These are phyloP conservation scores for Microcaecilia unicolor DNA, from an alignment of 2,797 vertebrate genomes.

Conservation along the genomic window DNA sequence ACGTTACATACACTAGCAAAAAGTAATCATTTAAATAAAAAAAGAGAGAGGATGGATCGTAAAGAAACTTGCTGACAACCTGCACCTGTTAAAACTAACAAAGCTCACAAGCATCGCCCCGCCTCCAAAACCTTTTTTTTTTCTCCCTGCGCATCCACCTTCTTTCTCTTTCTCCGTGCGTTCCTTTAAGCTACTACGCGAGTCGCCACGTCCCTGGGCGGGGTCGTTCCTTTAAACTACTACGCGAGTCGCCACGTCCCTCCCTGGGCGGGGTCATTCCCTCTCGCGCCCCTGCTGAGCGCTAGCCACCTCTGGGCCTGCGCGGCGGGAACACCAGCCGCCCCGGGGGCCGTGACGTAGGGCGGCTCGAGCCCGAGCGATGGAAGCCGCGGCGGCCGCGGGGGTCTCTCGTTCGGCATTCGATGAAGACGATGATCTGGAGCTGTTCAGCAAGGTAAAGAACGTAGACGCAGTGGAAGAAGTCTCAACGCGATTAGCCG, in stretches of 20 bases:
- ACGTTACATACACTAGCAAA: no score
- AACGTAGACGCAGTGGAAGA: not conserved
- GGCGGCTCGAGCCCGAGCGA: constrained; percentile 17
- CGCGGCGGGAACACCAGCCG: constrained; percentile 26
- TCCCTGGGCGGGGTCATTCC: not conserved
- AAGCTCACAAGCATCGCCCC: no score
- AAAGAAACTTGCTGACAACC: no score
- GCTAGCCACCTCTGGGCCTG: constrained; percentile 24
- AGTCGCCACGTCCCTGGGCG: not conserved
- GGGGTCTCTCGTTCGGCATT: constrained; percentile 15
- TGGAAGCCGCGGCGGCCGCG: constrained; percentile 28
- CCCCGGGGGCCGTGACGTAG: constrained; percentile 12
- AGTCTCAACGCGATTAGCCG: constrained; percentile 25
- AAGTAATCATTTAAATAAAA: no score
- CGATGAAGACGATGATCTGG: constrained; percentile 87
- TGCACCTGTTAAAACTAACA: no score
- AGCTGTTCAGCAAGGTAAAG: constrained; percentile 89
- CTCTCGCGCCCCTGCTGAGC: fast-evolving
- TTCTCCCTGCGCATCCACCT: no score
- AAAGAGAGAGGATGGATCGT: no score
- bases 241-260: not conserved
- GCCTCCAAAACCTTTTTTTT: no score
- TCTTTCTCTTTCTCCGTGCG: no score
- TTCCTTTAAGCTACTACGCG: not conserved
- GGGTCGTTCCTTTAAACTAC: not conserved